A percentile compares a stretch with the other conserved stretches of the same genome.
Conservation (phyloP, 2,888 invertebrate genomes). For the Lycaena phlaeas region DNA sequence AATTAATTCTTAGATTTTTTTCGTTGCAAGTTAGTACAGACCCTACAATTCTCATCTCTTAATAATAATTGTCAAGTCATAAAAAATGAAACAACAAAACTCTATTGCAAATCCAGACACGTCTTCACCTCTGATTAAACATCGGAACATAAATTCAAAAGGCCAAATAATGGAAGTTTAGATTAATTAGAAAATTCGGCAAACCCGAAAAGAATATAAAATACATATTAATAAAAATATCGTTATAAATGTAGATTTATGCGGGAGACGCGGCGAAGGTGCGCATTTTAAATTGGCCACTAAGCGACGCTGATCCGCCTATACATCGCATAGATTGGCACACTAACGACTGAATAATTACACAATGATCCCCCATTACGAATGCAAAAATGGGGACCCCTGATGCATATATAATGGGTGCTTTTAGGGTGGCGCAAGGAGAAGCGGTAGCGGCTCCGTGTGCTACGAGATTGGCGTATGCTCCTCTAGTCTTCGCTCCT, state of each 20-base stretch:
- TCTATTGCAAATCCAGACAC: background rate
- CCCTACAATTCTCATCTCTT: no score
- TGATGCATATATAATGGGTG: conserved; percentile 56
- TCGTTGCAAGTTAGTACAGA: no score
- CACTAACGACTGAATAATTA: conserved; percentile 68
- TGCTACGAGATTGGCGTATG: no score
- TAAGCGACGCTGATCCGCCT: conserved; percentile 23
- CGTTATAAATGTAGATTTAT: conserved; percentile 27
- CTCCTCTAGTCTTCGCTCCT: no score
- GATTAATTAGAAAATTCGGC: conserved; percentile 15
- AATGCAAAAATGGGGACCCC: conserved; percentile 64
- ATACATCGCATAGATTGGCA: conserved; percentile 42
- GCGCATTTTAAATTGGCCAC: conserved; percentile 34
- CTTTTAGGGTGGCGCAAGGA: conserved; percentile 31
- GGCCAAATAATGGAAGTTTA: conserved; percentile 5
- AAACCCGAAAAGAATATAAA: conserved; percentile 18
- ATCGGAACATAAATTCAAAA: background rate
- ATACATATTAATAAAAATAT: conserved; percentile 16
- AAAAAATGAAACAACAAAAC: background rate
- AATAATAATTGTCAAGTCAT: no score
- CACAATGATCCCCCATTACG: conserved; percentile 63
- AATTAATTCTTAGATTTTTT: no score
- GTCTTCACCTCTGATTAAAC: background rate
- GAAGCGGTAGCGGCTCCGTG: conserved; percentile 14
- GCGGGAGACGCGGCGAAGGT: conserved; percentile 24